Evolutionary conservation across 1,140 invertebrate species (phyloP).

Genomic region (Anastatus disparis): DNA sequence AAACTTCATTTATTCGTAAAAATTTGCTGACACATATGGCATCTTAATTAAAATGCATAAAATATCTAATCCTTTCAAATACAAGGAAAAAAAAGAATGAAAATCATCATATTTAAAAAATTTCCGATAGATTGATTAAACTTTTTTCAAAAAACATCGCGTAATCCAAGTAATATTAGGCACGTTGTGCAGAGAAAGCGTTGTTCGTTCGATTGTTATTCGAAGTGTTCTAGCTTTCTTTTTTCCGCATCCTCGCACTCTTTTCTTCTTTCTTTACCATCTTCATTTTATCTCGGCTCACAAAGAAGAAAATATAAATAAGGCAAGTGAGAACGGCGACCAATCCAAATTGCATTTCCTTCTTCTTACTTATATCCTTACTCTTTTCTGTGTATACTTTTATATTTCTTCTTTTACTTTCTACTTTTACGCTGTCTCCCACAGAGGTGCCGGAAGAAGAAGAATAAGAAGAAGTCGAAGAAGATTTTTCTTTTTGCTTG

Average conservation of each 20-base stretch:
- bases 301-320: slow-evolving; percentile 16
- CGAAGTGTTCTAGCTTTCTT: slow-evolving; percentile 13
- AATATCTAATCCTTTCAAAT: slow-evolving; percentile 3
- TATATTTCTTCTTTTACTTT: background rate
- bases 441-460: background rate
- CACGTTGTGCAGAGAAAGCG: background rate
- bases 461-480: slow-evolving; percentile 11
- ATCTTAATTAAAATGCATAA: slow-evolving; percentile 31
- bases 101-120: slow-evolving; percentile 3
- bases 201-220: background rate
- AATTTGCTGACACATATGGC: background rate
- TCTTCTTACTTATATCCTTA: background rate
- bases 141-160: background rate
- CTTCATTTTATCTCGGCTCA: slow-evolving; percentile 28
- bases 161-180: background rate
- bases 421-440: background rate
- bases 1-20: background rate
- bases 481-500: too few species aligned
- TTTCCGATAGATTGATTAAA: background rate
- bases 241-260: slow-evolving; percentile 2
- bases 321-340: background rate
- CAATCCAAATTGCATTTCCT: slow-evolving; percentile 29
- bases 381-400: background rate
- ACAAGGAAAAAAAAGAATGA: background rate
- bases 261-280: background rate